A percentile compares a stretch with the other conserved stretches of the same genome.
These are phyloP conservation scores for Blastobasis lacticolella DNA, from an alignment of 2,888 invertebrate genomes.

Conservation along the genomic window DNA sequence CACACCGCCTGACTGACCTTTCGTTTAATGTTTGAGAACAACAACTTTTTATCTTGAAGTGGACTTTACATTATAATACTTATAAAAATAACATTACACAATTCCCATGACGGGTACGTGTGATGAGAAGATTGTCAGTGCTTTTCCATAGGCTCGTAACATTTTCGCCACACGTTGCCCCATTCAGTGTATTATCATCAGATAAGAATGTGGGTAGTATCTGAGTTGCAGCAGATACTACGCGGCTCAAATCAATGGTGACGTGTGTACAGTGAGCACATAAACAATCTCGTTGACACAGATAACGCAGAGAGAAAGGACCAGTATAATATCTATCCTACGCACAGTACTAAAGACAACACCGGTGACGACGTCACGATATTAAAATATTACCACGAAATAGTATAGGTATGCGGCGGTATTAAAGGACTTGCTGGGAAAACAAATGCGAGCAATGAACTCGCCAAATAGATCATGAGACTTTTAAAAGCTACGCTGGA, in stretches of 20 bases:
- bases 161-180: constrained; percentile 3
- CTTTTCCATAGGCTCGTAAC: constrained; percentile 16
- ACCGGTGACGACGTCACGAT: no score
- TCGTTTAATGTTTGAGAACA: constrained; percentile 8
- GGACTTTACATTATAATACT: background rate
- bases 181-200: constrained; percentile 10
- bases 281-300: no score
- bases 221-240: constrained; percentile 12
- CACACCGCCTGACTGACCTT: constrained; percentile 6
- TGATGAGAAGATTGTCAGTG: constrained; percentile 8
- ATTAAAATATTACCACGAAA: no score
- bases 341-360: no score
- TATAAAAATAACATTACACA: no score
- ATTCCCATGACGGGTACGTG: no score
- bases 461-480: background rate
- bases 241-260: constrained; percentile 5
- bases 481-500: background rate
- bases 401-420: no score
- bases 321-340: no score
- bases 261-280: no score
- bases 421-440: no score
- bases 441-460: background rate
- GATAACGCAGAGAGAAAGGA: no score
- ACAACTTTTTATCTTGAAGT: constrained; percentile 4
- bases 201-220: constrained; percentile 22